These are phyloP conservation scores for Pseudotriccus pelzelni DNA, from an alignment of 2,797 vertebrate genomes.

Conservation along the genomic window DNA sequence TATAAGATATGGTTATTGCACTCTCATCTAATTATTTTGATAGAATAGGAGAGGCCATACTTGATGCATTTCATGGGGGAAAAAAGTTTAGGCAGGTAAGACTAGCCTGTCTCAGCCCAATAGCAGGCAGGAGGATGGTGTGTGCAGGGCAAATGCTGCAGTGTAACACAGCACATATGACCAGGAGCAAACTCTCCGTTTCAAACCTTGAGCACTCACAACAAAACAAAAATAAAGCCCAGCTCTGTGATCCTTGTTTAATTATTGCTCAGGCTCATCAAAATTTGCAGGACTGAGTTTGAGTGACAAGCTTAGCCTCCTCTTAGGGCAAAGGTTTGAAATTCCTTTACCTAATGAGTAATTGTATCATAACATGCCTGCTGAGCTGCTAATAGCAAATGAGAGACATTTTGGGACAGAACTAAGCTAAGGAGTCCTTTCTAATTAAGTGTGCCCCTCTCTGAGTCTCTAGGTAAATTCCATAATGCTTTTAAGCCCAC, in stretches of 20 bases:
- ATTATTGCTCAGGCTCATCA: background rate
- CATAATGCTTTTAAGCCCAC: background rate
- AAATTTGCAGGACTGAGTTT: background rate
- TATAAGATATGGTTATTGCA: background rate
- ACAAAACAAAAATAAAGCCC: background rate
- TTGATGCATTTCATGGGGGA: background rate
- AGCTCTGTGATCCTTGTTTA: background rate
- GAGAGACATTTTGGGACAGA: background rate
- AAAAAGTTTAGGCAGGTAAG: background rate
- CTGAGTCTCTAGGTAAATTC: conserved; percentile 9
- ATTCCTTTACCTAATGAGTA: conserved; percentile 65
- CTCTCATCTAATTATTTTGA: background rate
- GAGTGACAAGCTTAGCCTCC: conserved; percentile 38
- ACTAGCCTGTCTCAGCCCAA: background rate
- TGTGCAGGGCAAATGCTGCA: background rate
- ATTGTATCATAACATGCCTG: conserved; percentile 43
- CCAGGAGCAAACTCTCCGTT: background rate
- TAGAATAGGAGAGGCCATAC: background rate
- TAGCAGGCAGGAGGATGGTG: background rate
- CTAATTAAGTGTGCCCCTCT: conserved; percentile 28
- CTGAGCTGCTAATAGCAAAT: conserved; percentile 28
- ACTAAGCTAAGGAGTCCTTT: background rate
- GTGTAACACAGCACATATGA: accelerated
- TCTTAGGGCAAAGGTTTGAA: conserved; percentile 55
- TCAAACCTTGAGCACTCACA: background rate